These are phyloP conservation scores for Dastarcus helophoroides DNA, from an alignment of 2,888 invertebrate genomes.

Conservation along the genomic window DNA sequence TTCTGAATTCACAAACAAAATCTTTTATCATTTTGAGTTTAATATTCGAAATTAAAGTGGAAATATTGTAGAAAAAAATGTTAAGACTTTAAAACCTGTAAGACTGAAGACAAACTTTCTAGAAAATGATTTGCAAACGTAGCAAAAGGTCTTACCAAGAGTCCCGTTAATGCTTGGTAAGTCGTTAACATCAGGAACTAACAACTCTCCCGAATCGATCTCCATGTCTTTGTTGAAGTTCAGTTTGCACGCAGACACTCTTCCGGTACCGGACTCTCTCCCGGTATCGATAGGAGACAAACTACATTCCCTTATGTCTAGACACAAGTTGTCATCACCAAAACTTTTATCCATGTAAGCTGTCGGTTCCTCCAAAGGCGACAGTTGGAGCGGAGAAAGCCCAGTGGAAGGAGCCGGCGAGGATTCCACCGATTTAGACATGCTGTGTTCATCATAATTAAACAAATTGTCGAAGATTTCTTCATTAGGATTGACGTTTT, in stretches of 20 bases:
- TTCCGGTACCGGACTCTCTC: no score
- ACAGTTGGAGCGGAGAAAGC: conserved; percentile 24
- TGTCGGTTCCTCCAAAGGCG: conserved; percentile 16
- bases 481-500: neutral
- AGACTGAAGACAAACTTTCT: no score
- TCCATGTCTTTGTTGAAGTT: conserved; percentile 20
- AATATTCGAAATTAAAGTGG: no score
- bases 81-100: no score
- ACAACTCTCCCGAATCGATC: conserved; percentile 18
- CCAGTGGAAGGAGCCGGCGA: conserved; percentile 24
- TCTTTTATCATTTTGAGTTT: no score
- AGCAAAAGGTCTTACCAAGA: no score
- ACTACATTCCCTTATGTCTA: conserved; percentile 21
- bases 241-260: no score
- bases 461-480: conserved; percentile 23
- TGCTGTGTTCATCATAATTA: conserved; percentile 18
- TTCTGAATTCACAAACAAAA: no score
- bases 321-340: conserved; percentile 5
- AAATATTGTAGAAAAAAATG: no score
- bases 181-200: no score
- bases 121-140: no score
- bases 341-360: neutral
- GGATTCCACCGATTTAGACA: conserved; percentile 15
- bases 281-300: conserved; percentile 24
- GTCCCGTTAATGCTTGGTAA: no score